Evolutionary conservation across 2,797 vertebrate species (phyloP), one percentile per base, ranked within the genome.

Genomic region (Margarornis squamiger): DNA sequence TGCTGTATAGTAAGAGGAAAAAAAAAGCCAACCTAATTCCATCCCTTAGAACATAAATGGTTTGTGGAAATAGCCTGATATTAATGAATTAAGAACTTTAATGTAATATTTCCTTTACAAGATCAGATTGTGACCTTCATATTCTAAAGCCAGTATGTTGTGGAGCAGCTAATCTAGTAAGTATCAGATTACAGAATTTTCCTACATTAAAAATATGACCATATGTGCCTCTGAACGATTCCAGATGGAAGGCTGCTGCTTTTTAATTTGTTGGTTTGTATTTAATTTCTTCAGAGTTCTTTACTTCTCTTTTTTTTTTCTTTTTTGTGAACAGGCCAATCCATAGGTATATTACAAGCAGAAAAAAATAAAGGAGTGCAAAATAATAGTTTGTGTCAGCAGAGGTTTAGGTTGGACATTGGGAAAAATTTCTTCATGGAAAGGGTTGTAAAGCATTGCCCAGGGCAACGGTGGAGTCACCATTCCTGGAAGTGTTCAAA

Each of bases 161-260:
- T 86, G 46, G 58, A 90, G 10, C 62, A 91, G 52, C 36, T 88
- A 86, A 58, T 96, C 39, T 95, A 96, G 59, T 67, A 86, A 77
- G 81, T 95, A 93, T 97, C 95, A 65, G 72, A 77, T 98, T 97
- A 94, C 95, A 89, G 90, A 96, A 89, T 97, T 97, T 95, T 96
- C 97, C 83, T 94, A 12, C 54, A 17, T 86, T 76, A 92, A 93
- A 96, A 90, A 70, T 89, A 76, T 66, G 87, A 92, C 94, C 89
- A 73, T 96, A 94, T 92, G 91, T 97, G 90, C 95, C 94, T 95
- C 90, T 97, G 96, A 98, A 95, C 94, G 92, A 93, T 97, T 98
- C 98, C 98, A 97, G 97, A 98, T 98, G 97, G 96, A 96, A 96
- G 92, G 92, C 94, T 97, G 93, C 86, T 97, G 85, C 75, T 96